phyloP scores from a whole-genome alignment of 1,140 invertebrate genomes.

The Nephila pilipes region DNA sequence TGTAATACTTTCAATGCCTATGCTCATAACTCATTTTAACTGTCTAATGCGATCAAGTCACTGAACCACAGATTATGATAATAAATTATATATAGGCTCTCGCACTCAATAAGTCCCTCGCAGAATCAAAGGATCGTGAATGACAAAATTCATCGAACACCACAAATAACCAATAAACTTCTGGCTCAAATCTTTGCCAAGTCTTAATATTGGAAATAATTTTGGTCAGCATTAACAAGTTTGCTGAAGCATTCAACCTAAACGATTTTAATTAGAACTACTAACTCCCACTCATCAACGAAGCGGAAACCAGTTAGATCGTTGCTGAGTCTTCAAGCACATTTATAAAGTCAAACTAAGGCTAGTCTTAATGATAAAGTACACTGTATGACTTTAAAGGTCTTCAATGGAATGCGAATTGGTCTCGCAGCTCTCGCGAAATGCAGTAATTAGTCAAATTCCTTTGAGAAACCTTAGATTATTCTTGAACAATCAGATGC shows the following conservation, averaged over 20 bases:
- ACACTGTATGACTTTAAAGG: conserved; percentile 23
- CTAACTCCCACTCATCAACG: conserved; percentile 18
- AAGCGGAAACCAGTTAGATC: conserved; percentile 6
- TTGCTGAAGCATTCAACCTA: not conserved
- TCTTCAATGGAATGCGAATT: not conserved
- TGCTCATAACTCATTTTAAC: too few species aligned
- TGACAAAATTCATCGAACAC: not conserved
- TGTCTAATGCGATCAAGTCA: too few species aligned
- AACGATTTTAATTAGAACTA: conserved; percentile 55
- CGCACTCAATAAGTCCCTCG: not conserved
- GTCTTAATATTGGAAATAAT: conserved; percentile 20
- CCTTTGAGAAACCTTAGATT: not conserved
- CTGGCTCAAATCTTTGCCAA: not conserved
- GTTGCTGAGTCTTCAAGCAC: not conserved
- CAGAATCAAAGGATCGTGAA: not conserved
- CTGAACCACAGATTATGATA: too few species aligned
- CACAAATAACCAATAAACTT: not conserved
- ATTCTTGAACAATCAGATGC: too few species aligned
- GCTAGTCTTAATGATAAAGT: conserved; percentile 30
- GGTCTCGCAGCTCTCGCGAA: not conserved
- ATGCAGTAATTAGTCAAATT: not conserved
- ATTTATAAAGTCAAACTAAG: conserved; percentile 24
- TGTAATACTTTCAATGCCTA: too few species aligned
- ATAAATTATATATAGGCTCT: too few species aligned
- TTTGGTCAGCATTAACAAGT: conserved; percentile 5